phyloP scores from a whole-genome alignment of 2,797 vertebrate genomes.

The Pantherophis alleghaniensis region DNA sequence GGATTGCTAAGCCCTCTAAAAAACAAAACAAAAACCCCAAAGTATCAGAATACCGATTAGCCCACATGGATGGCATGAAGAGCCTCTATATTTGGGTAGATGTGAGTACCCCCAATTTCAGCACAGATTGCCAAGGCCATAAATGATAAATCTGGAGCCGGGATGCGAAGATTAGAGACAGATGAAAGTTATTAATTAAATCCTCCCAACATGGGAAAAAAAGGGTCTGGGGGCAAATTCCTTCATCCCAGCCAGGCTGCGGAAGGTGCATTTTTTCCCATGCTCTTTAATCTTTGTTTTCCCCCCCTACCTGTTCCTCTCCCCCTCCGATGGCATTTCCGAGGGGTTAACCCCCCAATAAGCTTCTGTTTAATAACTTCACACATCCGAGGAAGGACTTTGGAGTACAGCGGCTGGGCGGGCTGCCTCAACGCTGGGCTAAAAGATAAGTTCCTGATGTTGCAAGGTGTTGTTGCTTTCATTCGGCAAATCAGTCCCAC shows the following conservation, averaged over 20 bases:
- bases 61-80: background rate
- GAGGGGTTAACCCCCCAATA: slow-evolving; percentile 21
- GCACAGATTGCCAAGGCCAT: background rate
- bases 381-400: slow-evolving; percentile 4
- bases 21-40: background rate
- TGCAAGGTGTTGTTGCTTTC: slow-evolving; percentile 44
- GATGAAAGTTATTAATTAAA: slow-evolving; percentile 42
- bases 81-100: background rate
- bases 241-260: background rate
- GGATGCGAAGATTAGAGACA: background rate
- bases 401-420: background rate
- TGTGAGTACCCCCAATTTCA: background rate
- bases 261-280: background rate
- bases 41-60: background rate
- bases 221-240: background rate
- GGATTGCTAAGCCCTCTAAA: background rate
- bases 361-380: slow-evolving; percentile 49
- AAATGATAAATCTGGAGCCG: background rate
- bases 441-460: slow-evolving; percentile 43
- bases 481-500: slow-evolving; percentile 44
- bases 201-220: background rate
- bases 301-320: slow-evolving; percentile 2
- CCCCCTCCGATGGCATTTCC: background rate
- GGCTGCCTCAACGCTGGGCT: background rate
- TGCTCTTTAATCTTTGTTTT: slow-evolving; percentile 3